Percentiles rank a stretch among this genome's conserved stretches.
Conservation (phyloP, 2,113 vertebrate species). For the Catharus fuscescens region DNA sequence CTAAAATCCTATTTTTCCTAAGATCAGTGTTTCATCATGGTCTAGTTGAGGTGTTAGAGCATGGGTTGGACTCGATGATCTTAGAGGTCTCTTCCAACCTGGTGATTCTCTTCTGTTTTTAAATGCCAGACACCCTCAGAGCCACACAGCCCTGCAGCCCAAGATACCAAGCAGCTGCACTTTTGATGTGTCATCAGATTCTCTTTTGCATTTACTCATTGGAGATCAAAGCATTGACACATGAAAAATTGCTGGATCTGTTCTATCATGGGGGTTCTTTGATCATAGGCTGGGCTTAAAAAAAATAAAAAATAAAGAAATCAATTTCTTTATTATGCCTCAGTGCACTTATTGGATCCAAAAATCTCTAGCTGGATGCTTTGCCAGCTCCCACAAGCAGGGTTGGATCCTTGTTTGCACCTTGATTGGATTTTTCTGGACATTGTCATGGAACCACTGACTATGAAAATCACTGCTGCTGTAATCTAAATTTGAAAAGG, state of each 20-base stretch:
- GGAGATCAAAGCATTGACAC: slow-evolving; percentile 65
- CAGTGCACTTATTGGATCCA: not conserved
- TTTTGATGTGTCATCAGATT: slow-evolving; percentile 59
- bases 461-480: not conserved
- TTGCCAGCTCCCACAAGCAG: not conserved
- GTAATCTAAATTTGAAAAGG: not conserved
- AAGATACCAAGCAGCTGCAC: slow-evolving; percentile 36
- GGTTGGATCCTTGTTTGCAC: not conserved
- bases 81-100: not conserved
- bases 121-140: not conserved
- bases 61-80: not conserved
- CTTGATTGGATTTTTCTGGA: slow-evolving; percentile 3
- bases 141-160: slow-evolving; percentile 24
- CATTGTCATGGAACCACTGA: not conserved
- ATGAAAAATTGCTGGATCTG: slow-evolving; percentile 30
- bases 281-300: not conserved
- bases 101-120: not conserved
- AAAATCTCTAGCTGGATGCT: not conserved
- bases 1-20: too few relatives aligned
- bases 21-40: not conserved
- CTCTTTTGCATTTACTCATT: slow-evolving; percentile 50
- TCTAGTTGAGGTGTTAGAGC: accelerated
- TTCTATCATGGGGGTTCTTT: slow-evolving; percentile 31
- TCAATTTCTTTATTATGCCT: slow-evolving; percentile 47
- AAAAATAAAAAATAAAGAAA: not conserved